phyloP scores from a whole-genome alignment of 2,113 vertebrate genomes.

The Ctenodactylus gundi region DNA sequence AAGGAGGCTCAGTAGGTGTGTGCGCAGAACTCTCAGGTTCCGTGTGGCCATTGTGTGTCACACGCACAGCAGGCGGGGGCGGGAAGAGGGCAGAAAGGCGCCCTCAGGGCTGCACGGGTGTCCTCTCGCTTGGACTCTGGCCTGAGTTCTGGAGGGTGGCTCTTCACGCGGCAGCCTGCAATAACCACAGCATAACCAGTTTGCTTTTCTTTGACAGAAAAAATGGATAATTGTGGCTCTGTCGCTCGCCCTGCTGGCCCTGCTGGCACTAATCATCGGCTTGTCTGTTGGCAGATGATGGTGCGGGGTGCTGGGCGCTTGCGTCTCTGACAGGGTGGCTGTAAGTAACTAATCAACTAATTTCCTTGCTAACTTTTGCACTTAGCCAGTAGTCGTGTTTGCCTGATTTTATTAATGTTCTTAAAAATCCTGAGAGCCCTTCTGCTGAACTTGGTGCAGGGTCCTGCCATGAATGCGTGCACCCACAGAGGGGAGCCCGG shows the following conservation, averaged over 20 bases:
- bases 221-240: slow-evolving; percentile 89
- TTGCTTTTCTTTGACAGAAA: slow-evolving; percentile 90
- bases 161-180: not conserved
- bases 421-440: not conserved
- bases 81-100: too few relatives aligned
- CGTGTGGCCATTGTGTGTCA: too few relatives aligned
- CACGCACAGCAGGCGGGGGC: too few relatives aligned
- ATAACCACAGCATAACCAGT: not conserved
- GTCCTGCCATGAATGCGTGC: not conserved
- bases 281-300: slow-evolving; percentile 90
- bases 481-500: not conserved
- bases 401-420: not conserved
- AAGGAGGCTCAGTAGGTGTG: too few relatives aligned
- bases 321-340: slow-evolving; percentile 76
- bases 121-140: too few relatives aligned
- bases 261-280: slow-evolving; percentile 92
- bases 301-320: slow-evolving; percentile 73
- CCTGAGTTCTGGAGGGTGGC: not conserved
- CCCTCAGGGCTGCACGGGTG: too few relatives aligned
- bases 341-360: slow-evolving; percentile 84
- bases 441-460: rapidly evolving
- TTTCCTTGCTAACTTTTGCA: not conserved
- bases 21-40: too few relatives aligned
- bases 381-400: not conserved
- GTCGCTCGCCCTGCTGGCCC: slow-evolving; percentile 86